Base-by-base conservation (phyloP, 2,888 invertebrate genomes). In the Pyrgus malvae region DNA sequence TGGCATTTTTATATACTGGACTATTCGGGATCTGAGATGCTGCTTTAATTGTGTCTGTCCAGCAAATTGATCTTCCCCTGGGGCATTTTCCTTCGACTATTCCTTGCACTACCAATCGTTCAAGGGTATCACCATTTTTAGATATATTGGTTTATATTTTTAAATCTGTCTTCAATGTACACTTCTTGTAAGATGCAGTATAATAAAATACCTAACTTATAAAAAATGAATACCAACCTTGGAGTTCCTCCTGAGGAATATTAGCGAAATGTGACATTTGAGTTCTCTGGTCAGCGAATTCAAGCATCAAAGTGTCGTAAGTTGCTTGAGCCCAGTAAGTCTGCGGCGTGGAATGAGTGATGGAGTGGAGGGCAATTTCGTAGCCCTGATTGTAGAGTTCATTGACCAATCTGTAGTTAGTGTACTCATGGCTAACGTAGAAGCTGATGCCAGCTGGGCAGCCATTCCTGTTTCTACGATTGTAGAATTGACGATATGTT, bases 381-480 rank as follows among this genome's bases (percentile, higher is more conserved):
- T 92, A 93, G 0, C 94, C 87, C 1, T 57, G 56, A 56, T 82
- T 84, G 67, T 92, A 92, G 0, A 95, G 80, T 48, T 92, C 89
- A 65, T 94, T 92, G 2, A 94, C 86, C n/a, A 89, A 64, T 2
- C 82, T 75, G 67, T 95, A 95, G 74, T 94, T 92, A 0, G 94
- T 94, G 72, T 95, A 95, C 60, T 94, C 93, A 66, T 96, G 95
- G 27, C 92, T 93, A 23, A 95, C 88, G 73, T 92, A 96, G 78
- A 94, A 94, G 0, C 95, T 95, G 31, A 91, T 91, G 0, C 92
- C 90, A 0, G 92, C 91, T 0, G 89, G 88, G 57, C 93, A 94
- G 1, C 91, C 91, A 70, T 96, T 94, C 0, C 92, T 93, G 77
- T 95, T 96, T 2, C 41, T 68, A 0, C 93, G 78, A 8, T 76